A percentile compares a stretch with the other conserved stretches of the same genome.
Conservation (phyloP, 2,797 vertebrate genomes). For the Halcyon badia region DNA sequence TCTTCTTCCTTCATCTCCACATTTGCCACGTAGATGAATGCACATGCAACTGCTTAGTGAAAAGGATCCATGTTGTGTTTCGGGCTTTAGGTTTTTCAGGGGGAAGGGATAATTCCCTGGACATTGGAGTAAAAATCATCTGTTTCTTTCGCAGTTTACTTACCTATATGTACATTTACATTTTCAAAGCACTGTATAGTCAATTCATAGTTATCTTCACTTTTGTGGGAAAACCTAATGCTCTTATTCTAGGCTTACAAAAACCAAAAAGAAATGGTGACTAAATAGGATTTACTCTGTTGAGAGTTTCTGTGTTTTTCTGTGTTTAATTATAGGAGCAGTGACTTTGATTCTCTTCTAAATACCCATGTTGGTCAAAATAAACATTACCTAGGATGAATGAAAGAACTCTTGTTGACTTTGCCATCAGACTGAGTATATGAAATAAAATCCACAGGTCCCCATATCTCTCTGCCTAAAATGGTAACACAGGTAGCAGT, state of each 20-base stretch:
- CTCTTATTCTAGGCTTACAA: not conserved
- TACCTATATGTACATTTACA: not conserved
- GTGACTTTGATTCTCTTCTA: not conserved
- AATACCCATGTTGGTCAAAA: not conserved
- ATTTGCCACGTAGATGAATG: not conserved
- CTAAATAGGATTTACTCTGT: not conserved
- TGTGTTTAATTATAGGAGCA: not conserved
- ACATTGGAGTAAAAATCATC: not conserved
- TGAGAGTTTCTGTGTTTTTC: not conserved
- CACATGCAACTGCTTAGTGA: not conserved
- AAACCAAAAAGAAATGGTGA: not conserved
- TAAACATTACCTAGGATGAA: not conserved
- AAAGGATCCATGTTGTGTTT: fast-evolving
- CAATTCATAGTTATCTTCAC: not conserved
- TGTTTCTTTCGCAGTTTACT: not conserved
- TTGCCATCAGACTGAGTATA: not conserved
- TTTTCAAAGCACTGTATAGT: not conserved
- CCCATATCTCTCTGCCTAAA: not conserved
- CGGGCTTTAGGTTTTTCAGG: not conserved
- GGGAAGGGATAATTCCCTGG: not conserved
- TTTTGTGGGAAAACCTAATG: not conserved
- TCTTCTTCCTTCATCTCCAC: not conserved
- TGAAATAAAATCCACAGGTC: not conserved
- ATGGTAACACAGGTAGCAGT: not conserved
- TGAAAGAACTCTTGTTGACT: not conserved